These are phyloP conservation scores for Oreonectes daqikongensis DNA, from an alignment of 2,797 vertebrate genomes.

Conservation along the genomic window DNA sequence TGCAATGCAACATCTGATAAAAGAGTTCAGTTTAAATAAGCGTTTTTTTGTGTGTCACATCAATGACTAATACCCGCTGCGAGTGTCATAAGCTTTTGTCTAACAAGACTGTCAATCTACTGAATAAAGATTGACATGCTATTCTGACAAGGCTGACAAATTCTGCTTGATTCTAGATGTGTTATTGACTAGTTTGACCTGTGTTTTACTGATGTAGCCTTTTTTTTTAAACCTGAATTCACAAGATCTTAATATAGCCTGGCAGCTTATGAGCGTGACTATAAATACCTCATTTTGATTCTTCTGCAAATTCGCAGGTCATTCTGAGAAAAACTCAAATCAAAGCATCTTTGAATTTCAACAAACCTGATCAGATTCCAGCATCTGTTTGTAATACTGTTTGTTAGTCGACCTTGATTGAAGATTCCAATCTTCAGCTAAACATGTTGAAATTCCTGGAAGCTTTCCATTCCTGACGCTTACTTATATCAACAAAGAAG, in stretches of 20 bases:
- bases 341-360: slow-evolving; percentile 10
- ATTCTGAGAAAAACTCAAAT: slow-evolving; percentile 8
- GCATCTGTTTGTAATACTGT: slow-evolving; percentile 13
- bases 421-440: slow-evolving; percentile 19
- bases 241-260: neutral
- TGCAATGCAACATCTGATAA: neutral
- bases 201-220: neutral
- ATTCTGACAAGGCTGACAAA: neutral
- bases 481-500: slow-evolving; percentile 9
- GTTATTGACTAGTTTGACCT: neutral
- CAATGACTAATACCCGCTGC: neutral
- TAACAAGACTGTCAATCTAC: neutral
- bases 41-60: neutral
- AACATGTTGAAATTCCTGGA: slow-evolving; percentile 1
- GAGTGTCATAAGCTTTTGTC: neutral
- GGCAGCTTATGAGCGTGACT: neutral
- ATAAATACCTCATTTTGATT: slow-evolving; percentile 3
- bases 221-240: neutral
- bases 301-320: neutral
- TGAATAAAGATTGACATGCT: neutral
- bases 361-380: neutral
- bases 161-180: neutral
- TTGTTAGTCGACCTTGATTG: slow-evolving; percentile 33
- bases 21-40: no score
- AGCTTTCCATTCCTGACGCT: neutral